phyloP scores from a whole-genome alignment of 2,888 invertebrate genomes.

The Melipona beecheii region DNA sequence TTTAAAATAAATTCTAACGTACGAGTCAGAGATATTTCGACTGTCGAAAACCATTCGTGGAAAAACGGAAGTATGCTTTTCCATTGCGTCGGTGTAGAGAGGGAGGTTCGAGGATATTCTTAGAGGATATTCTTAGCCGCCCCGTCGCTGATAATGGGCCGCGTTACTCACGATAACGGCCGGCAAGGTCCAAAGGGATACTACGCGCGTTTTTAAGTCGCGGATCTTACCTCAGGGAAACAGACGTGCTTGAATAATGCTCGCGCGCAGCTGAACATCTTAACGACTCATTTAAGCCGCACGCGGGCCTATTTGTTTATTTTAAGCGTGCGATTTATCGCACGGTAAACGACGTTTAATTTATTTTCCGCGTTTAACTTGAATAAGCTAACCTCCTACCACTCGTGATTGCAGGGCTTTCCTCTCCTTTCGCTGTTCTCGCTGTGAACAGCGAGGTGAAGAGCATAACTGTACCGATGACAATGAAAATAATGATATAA shows the following conservation, averaged over 20 bases:
- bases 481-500: no score
- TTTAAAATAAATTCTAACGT: neutral
- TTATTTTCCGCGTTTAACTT: constrained; percentile 47
- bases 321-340: constrained; percentile 47
- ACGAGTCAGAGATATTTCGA: no score
- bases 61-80: no score
- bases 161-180: constrained; percentile 64
- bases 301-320: constrained; percentile 50
- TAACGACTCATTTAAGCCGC: constrained; percentile 53
- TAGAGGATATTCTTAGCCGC: constrained; percentile 7
- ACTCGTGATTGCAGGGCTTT: neutral
- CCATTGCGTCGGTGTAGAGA: no score
- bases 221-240: constrained; percentile 61
- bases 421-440: no score
- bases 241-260: constrained; percentile 50
- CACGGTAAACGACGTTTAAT: constrained; percentile 33
- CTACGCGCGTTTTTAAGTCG: constrained; percentile 9
- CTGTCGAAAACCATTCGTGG: no score
- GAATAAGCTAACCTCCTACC: neutral
- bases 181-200: constrained; percentile 41
- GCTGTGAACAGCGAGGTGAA: no score
- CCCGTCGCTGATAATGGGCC: constrained; percentile 57
- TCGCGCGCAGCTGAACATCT: constrained; percentile 48
- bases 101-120: no score
- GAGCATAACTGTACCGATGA: no score